These are phyloP conservation scores for Sigmodon hispidus DNA, from an alignment of 2,113 vertebrate species.

Conservation along the genomic window DNA sequence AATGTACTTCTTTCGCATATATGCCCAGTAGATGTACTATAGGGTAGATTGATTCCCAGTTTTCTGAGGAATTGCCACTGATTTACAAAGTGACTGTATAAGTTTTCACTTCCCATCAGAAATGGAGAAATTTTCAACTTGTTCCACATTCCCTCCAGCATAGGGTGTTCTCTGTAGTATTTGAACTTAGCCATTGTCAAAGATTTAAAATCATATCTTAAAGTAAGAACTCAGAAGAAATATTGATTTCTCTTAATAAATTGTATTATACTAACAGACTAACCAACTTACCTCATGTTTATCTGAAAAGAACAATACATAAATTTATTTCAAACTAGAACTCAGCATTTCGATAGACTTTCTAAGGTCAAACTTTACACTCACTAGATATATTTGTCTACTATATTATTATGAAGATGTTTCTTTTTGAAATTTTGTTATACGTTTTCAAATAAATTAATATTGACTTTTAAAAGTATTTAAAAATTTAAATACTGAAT, in stretches of 20 bases:
- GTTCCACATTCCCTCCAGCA: too few species aligned
- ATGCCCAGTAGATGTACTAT: too few species aligned
- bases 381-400: not conserved
- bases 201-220: too few species aligned
- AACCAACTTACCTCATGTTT: not conserved
- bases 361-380: not conserved
- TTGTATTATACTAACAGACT: not conserved
- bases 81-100: too few species aligned
- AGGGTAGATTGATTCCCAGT: too few species aligned
- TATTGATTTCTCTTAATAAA: not conserved
- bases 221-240: not conserved
- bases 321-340: slow-evolving; percentile 4
- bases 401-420: not conserved
- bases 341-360: not conserved
- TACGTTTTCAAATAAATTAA: not conserved
- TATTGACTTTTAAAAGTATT: not conserved
- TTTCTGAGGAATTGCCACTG: too few species aligned
- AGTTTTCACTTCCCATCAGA: too few species aligned
- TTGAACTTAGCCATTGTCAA: too few species aligned
- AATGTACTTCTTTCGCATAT: too few species aligned
- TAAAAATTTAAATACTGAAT: too few species aligned
- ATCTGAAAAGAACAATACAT: not conserved
- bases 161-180: too few species aligned
- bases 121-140: too few species aligned
- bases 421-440: not conserved